A percentile compares a stretch with the other conserved stretches of the same genome.
Evolutionary conservation across 2,113 vertebrate species (phyloP).

Genomic region (Hypomesus transpacificus): DNA sequence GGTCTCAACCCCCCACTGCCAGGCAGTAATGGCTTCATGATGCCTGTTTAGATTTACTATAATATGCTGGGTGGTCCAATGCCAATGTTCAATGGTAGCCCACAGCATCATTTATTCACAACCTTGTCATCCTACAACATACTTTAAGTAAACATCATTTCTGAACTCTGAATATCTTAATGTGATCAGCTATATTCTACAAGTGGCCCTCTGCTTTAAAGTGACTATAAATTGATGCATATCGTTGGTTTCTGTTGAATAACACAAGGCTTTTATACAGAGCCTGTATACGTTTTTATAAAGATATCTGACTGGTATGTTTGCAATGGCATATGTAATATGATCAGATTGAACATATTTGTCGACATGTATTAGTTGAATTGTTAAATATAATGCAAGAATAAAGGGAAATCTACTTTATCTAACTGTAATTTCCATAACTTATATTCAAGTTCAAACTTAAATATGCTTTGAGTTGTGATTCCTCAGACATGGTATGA

Average conservation of each 20-base stretch:
- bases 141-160: conserved; percentile 36
- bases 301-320: conserved; percentile 46
- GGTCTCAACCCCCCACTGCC: no score
- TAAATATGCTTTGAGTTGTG: no score
- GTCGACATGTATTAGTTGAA: background rate
- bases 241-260: conserved; percentile 35
- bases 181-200: conserved; percentile 30
- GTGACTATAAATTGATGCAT: conserved; percentile 13
- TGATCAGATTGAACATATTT: background rate
- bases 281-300: conserved; percentile 63
- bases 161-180: conserved; percentile 21
- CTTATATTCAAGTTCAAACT: background rate
- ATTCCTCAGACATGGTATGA: no score
- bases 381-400: background rate
- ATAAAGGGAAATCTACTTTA: background rate
- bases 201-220: conserved; percentile 12
- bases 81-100: no score
- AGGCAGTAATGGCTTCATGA: no score
- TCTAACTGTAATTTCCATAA: background rate
- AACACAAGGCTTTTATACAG: conserved; percentile 45
- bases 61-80: no score
- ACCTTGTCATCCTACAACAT: conserved; percentile 18
- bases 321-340: conserved; percentile 24
- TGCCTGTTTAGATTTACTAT: no score
- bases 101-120: conserved; percentile 30